Evolutionary conservation across 2,888 invertebrate species (phyloP).

Genomic region (Ichneumoninae sp.): DNA sequence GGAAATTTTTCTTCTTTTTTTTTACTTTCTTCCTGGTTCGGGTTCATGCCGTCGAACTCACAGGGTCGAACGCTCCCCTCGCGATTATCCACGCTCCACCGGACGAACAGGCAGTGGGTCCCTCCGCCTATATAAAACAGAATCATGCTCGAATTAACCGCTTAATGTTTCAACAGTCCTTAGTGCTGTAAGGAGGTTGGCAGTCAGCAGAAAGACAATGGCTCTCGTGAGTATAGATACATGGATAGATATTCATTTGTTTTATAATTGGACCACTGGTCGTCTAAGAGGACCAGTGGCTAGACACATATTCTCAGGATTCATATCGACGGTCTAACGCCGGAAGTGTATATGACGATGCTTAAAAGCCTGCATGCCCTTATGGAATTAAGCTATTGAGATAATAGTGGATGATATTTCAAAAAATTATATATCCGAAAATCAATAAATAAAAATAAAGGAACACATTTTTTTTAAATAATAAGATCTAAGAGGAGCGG

Average conservation of each 20-base stretch:
- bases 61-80: slow-evolving; percentile 59
- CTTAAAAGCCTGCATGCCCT: too few species aligned
- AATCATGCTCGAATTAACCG: slow-evolving; percentile 74
- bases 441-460: too few species aligned
- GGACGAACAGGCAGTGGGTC: slow-evolving; percentile 17
- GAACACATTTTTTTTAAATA: too few species aligned
- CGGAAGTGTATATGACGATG: too few species aligned
- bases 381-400: too few species aligned
- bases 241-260: not conserved
- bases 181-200: slow-evolving; percentile 76
- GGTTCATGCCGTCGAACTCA: slow-evolving; percentile 72
- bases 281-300: too few species aligned
- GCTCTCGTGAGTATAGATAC: slow-evolving; percentile 67
- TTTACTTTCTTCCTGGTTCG: slow-evolving; percentile 73
- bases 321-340: too few species aligned
- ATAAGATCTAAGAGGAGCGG: too few species aligned
- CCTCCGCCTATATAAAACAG: slow-evolving; percentile 76
- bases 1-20: slow-evolving; percentile 62
- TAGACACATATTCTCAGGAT: too few species aligned
- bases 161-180: slow-evolving; percentile 77
- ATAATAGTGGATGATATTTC: not conserved
- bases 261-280: too few species aligned
- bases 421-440: not conserved
- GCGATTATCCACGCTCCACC: slow-evolving; percentile 30
- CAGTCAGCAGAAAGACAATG: slow-evolving; percentile 58